A percentile compares a stretch with the other conserved stretches of the same genome.
Conservation (phyloP, 2,797 vertebrate genomes). For the Denticeps clupeoides region DNA sequence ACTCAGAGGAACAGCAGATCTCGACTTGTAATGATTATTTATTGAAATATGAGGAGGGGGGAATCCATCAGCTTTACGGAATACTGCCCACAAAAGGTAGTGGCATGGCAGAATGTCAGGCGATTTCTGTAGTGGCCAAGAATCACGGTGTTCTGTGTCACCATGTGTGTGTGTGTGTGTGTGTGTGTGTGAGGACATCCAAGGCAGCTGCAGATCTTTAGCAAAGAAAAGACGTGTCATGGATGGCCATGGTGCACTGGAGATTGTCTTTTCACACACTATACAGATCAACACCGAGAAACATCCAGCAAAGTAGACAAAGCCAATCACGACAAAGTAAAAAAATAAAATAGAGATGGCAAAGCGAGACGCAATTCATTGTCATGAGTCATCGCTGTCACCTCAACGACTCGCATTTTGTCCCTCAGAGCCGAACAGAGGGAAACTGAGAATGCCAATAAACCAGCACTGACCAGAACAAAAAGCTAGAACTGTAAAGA, state of each 20-base stretch:
- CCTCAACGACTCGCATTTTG: no score
- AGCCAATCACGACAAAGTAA: not conserved
- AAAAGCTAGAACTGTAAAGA: not conserved
- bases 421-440: no score
- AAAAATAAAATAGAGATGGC: not conserved
- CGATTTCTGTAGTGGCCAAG: conserved; percentile 8
- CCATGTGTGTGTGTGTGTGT: conserved; percentile 7
- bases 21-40: conserved; percentile 74
- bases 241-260: conserved; percentile 33
- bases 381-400: no score
- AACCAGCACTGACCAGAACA: no score
- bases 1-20: conserved; percentile 24
- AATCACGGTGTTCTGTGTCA: no score
- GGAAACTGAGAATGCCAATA: no score
- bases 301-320: not conserved
- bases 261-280: conserved; percentile 52
- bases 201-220: conserved; percentile 56
- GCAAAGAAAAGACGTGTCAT: conserved; percentile 23
- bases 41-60: conserved; percentile 70
- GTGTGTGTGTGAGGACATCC: conserved; percentile 38
- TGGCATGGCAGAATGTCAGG: conserved; percentile 30
- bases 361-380: no score
- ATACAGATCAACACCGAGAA: conserved; percentile 20
- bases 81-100: conserved; percentile 15
- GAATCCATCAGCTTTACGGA: conserved; percentile 59